Evolutionary conservation across 2,888 invertebrate species (phyloP).

Genomic region (Cosmia pyralina): DNA sequence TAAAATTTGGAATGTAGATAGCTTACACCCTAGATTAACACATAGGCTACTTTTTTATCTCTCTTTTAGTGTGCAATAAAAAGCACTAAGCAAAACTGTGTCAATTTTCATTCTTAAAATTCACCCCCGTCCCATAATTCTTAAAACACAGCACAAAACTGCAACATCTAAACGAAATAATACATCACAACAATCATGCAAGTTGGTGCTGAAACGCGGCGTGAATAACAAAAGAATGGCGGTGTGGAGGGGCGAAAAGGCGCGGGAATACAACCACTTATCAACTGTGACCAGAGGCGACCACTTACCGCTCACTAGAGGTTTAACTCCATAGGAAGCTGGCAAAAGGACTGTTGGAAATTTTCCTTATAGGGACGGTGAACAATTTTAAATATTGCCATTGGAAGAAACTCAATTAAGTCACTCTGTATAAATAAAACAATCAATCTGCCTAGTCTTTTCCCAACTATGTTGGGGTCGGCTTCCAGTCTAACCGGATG

Average conservation of each 20-base stretch:
- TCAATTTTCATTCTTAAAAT: background rate
- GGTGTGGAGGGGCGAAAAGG: conserved; percentile 45
- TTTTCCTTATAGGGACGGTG: background rate
- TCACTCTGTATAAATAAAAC: too few relatives aligned
- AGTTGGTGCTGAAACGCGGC: conserved; percentile 37
- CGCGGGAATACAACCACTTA: conserved; percentile 69
- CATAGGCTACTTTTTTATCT: too few relatives aligned
- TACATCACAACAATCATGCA: conserved; percentile 51
- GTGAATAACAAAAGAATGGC: conserved; percentile 55
- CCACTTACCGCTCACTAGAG: conserved; percentile 50
- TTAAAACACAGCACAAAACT: conserved; percentile 13
- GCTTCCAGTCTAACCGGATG: too few relatives aligned
- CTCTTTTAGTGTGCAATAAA: too few relatives aligned
- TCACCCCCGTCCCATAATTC: background rate
- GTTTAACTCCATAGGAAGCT: conserved; percentile 22
- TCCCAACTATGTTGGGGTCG: too few relatives aligned
- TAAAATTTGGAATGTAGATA: too few relatives aligned
- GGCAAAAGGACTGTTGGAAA: conserved; percentile 17
- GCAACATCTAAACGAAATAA: conserved; percentile 35
- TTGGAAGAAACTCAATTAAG: too few relatives aligned
- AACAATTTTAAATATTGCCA: background rate
- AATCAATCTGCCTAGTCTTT: too few relatives aligned
- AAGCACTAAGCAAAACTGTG: background rate
- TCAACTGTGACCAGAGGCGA: conserved; percentile 70
- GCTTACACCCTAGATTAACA: too few relatives aligned